A percentile compares a stretch with the other conserved stretches of the same genome.
phyloP scores from a whole-genome alignment of 2,797 vertebrate genomes.

The Urophycis tenuis region DNA sequence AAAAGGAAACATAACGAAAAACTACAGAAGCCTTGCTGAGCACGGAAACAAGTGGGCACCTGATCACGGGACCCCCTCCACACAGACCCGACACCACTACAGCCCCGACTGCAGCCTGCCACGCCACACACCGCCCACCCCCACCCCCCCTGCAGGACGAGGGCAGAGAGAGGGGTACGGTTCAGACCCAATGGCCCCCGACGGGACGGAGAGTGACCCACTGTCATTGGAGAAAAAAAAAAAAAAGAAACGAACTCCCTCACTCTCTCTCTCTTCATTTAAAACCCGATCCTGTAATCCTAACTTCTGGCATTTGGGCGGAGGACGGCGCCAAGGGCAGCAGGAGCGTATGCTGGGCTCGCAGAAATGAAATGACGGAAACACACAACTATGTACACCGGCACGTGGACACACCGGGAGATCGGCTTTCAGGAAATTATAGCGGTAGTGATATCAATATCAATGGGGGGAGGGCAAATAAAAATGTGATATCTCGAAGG shows the following conservation, averaged over 20 bases:
- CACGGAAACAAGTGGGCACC: conserved; percentile 19
- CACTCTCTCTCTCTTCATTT: not conserved
- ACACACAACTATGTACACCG: not conserved
- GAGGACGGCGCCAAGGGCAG: conserved; percentile 61
- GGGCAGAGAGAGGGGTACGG: conserved; percentile 14
- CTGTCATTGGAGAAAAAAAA: not conserved
- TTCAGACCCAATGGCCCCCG: conserved; percentile 18
- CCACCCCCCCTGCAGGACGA: conserved; percentile 14
- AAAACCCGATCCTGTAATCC: conserved; percentile 9
- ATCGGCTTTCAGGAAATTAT: conserved; percentile 12
- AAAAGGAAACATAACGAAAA: not conserved
- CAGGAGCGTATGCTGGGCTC: conserved; percentile 15
- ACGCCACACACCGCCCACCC: not conserved
- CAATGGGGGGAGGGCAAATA: not conserved
- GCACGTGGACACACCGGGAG: conserved; percentile 2
- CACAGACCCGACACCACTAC: not conserved
- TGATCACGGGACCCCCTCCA: conserved; percentile 1
- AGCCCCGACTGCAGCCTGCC: not conserved
- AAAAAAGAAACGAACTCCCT: not conserved
- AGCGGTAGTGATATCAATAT: not conserved
- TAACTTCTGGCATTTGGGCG: conserved; percentile 31
- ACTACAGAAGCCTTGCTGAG: not conserved
- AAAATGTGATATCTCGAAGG: conserved; percentile 3
- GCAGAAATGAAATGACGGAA: conserved; percentile 17
- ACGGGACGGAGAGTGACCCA: not conserved